Base-by-base conservation (phyloP, 2,797 vertebrate species). In the Onychomys torridus region DNA sequence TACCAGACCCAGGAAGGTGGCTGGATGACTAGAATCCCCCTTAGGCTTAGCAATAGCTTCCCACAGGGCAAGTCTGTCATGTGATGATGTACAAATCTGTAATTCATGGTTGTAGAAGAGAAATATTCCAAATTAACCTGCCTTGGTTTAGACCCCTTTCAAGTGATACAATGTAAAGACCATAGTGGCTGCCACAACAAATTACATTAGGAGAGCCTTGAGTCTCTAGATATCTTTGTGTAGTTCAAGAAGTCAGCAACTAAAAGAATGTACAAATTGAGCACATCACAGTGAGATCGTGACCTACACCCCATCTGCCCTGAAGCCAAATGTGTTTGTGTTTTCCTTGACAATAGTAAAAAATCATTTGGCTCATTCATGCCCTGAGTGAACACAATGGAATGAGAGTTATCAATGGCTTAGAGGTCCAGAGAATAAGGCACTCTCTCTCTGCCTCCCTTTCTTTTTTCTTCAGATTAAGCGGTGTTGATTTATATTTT, bases 321-420 rank as follows among this genome's bases (percentile, higher is more conserved):
- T 75, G 16, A 95, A 96, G 76, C 46, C 61, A 96, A 93, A 52
- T 94, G 63, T 90, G 71, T 65, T 91, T 96, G 79, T 61, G 71
- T 78, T 94, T 97, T 95, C 43, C 27, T 95, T 79, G 93, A 83
- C 21, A 94, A 75, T 37, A 89, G 83, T 49, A 59, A 92, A 95
- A 57, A 78, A 88, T 93, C 40, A 63, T 81, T 94, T 86, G 86
- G 71, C 71, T 96, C n/a, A 57, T 95, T 97, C 40, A 88, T 84
- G 17, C 82, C 57, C 52, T 93, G 3, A 25, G 73, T 88, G 71
- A 93, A 57, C 57, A 89, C 37, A 93, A 90, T 43, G 67, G 84
- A 95, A 81, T 95, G 21, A 52, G 88, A 93, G n/a, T 92, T 88
- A 89, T 43, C 46, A 90, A n/a, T 93, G 86, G 46, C 83, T 91